phyloP scores from a whole-genome alignment of 2,113 vertebrate species.

The Oncorhynchus clarkii region DNA sequence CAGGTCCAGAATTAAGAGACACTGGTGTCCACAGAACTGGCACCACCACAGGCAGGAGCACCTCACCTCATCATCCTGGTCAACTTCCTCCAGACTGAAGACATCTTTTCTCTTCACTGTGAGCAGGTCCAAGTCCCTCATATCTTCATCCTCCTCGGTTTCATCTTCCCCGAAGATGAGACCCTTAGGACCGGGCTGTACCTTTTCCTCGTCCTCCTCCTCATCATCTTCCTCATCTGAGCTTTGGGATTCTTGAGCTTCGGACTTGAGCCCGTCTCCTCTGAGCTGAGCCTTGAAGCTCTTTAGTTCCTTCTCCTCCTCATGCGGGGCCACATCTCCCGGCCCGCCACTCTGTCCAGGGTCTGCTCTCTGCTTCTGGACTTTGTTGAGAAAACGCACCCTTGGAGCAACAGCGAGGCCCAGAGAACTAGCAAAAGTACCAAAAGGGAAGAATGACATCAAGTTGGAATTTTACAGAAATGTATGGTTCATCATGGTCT shows the following conservation, averaged over 20 bases:
- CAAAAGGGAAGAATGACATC: background rate
- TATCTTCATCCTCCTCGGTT: slow-evolving; percentile 59
- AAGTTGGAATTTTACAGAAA: background rate
- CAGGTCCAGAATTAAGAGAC: too few relatives aligned
- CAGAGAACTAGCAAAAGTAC: slow-evolving; percentile 76
- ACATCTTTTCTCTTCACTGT: slow-evolving; percentile 87
- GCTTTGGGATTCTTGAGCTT: slow-evolving; percentile 18
- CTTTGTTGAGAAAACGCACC: slow-evolving; percentile 87
- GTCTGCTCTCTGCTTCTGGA: slow-evolving; percentile 56
- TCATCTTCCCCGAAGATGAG: slow-evolving; percentile 54
- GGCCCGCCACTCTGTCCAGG: background rate
- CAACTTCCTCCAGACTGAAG: slow-evolving; percentile 72
- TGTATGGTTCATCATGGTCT: too few relatives aligned
- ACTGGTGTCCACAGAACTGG: too few relatives aligned
- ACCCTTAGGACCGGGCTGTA: background rate
- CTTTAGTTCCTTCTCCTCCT: slow-evolving; percentile 58
- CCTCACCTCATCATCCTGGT: slow-evolving; percentile 41
- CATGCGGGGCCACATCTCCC: background rate
- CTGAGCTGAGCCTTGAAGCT: slow-evolving; percentile 68
- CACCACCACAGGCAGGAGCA: too few relatives aligned
- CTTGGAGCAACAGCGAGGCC: slow-evolving; percentile 91
- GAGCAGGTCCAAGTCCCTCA: slow-evolving; percentile 77
- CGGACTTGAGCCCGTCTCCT: slow-evolving; percentile 49
- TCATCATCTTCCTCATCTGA: slow-evolving; percentile 45
- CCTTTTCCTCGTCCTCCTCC: slow-evolving; percentile 63